Conservation (phyloP, 2,797 vertebrate species). For the Nyctibius grandis region DNA sequence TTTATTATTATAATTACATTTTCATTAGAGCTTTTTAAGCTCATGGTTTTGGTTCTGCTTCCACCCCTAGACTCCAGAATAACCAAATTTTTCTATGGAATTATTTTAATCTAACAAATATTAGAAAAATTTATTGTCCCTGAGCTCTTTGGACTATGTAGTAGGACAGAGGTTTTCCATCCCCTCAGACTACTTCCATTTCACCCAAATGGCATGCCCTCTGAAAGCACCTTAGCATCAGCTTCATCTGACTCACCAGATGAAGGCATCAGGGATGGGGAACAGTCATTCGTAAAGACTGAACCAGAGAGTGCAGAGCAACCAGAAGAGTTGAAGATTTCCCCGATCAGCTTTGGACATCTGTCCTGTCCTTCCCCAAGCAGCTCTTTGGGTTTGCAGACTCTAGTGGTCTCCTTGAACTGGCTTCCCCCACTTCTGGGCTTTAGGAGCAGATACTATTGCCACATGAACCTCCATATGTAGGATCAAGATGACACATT, state of each 20-base stretch:
- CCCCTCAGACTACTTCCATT: neutral
- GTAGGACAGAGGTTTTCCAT: neutral
- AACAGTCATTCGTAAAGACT: neutral
- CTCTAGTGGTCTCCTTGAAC: neutral
- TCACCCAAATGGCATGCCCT: neutral
- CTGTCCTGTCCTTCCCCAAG: neutral
- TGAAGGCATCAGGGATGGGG: neutral
- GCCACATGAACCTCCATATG: accelerated
- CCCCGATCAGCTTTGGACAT: neutral
- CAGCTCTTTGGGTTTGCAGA: neutral
- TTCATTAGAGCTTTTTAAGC: neutral
- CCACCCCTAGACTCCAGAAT: neutral
- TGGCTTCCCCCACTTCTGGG: neutral
- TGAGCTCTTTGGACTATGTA: neutral
- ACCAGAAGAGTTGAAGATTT: neutral
- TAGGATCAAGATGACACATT: neutral
- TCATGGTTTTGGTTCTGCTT: neutral
- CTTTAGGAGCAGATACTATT: neutral
- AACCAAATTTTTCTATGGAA: neutral
- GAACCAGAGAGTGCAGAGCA: neutral
- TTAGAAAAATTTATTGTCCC: neutral
- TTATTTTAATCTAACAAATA: neutral
- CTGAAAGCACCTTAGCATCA: neutral
- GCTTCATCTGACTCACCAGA: neutral
- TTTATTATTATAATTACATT: neutral